A percentile compares a stretch with the other conserved stretches of the same genome.
Conservation (phyloP, 2,797 vertebrate genomes). For the Alcedo atthis region DNA sequence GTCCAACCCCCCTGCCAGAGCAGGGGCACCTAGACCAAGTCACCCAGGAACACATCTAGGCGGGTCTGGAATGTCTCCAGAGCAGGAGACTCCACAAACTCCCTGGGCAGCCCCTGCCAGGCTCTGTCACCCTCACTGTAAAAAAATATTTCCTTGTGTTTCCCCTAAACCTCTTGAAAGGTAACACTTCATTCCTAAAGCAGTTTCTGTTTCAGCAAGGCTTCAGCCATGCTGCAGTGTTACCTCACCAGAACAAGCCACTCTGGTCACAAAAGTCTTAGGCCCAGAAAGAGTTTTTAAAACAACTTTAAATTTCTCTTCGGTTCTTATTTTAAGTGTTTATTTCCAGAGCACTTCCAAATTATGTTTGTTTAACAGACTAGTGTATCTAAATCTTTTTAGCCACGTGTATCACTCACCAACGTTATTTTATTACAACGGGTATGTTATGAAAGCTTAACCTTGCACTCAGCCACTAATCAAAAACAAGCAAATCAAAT, state of each 20-base stretch:
- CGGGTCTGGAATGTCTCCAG: too few species aligned
- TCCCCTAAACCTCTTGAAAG: too few species aligned
- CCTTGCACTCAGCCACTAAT: slow-evolving; percentile 50
- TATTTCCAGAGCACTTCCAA: slow-evolving; percentile 35
- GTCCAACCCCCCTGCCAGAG: too few species aligned
- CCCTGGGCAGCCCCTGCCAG: too few species aligned
- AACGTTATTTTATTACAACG: slow-evolving; percentile 26
- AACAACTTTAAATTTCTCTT: background rate
- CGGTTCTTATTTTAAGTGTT: background rate
- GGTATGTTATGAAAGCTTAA: slow-evolving; percentile 46
- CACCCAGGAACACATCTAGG: too few species aligned
- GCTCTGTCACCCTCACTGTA: too few species aligned
- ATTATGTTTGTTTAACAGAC: slow-evolving; percentile 20
- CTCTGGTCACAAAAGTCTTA: background rate
- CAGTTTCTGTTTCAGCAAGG: slow-evolving; percentile 10
- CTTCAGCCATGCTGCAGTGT: background rate
- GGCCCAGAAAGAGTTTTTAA: background rate
- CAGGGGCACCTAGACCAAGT: too few species aligned
- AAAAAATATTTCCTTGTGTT: too few species aligned
- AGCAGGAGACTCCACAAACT: too few species aligned
- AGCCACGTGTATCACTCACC: slow-evolving; percentile 32
- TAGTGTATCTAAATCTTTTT: slow-evolving; percentile 20
- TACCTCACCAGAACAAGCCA: background rate
- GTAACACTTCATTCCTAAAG: background rate
- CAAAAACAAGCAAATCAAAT: slow-evolving; percentile 47